Evolutionary conservation across 2,113 vertebrate genomes (phyloP).

Genomic region (Thinocorus orbignyianus): DNA sequence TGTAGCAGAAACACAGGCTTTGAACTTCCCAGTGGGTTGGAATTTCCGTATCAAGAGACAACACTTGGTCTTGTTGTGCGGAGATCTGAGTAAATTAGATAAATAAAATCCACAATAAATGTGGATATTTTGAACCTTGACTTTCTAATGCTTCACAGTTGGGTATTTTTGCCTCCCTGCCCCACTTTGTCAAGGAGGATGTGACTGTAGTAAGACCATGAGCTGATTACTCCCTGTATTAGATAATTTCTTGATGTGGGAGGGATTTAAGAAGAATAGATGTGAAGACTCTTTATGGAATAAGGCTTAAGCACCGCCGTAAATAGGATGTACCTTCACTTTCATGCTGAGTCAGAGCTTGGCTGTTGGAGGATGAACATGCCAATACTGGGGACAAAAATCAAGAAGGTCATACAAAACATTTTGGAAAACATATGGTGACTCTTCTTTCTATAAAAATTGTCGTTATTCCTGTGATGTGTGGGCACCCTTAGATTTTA

Average conservation of each 20-base stretch:
- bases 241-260: constrained; percentile 14
- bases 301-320: not conserved
- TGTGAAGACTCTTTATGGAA: constrained; percentile 2
- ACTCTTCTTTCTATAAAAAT: not conserved
- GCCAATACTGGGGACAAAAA: not conserved
- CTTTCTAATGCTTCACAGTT: constrained; percentile 6
- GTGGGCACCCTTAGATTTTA: not conserved
- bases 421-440: not conserved
- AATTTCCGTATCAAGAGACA: not conserved
- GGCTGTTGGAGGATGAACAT: not conserved
- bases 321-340: not conserved
- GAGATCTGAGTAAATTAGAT: not conserved
- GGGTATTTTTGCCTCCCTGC: not conserved
- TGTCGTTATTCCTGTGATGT: not conserved
- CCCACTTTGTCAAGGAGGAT: not conserved
- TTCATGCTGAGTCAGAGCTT: constrained; percentile 12
- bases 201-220: constrained; percentile 18
- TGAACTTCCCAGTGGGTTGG: not conserved
- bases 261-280: constrained; percentile 32
- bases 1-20: not conserved
- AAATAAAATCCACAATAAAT: not conserved
- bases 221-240: constrained; percentile 31
- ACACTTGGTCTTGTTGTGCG: not conserved
- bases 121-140: constrained; percentile 13
- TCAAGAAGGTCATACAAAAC: not conserved